Evolutionary conservation across 2,888 invertebrate species (phyloP), one percentile per base, ranked within the genome.

Genomic region (Scaptomyza flava): DNA sequence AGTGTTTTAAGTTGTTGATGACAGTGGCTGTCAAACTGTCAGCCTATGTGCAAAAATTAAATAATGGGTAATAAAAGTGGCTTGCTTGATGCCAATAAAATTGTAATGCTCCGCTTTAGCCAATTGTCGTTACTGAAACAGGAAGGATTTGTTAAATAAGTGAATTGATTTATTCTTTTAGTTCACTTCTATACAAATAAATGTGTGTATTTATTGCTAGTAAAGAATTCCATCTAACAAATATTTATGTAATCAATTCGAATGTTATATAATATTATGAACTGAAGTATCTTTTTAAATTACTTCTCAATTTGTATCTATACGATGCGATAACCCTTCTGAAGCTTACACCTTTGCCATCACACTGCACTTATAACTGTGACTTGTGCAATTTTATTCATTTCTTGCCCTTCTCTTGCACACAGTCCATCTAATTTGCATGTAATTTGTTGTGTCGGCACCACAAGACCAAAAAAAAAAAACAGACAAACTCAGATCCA

Each of bases 361-460:
- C n/a, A 45, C 12, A 31, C 14, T 61, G 9, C 0, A 33, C 4
- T 43, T 3, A 33, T 30, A 12, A 33, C 9, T 31, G 11, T 6
- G 12, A 3, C 9, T 6, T n/a, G 23, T n/a, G 17, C 38, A 52
- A 7, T 11, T 2, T 43, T 2, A 11, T 33, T 11, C 7, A 36
- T 6, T 41, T 30, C 12, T 43, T 5, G 46, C 14, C 23, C 4
- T 9, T 43, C 30, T 47, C 31, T 23, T 23, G 14, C 54, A 45
- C 38, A 52, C 38, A 12, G 9, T 30, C 30, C 48, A 47, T 41
- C 52, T 73, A 77, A 84, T 84, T 84, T 86, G 86, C 83, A 86
- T 86, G 83, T 84, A 80, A 84, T 87, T 88, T 86, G 83, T 86
- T 82, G 65, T 48, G 48, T 64, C 62, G 66, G 62, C 81, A 67